Evolutionary conservation across 1,140 invertebrate genomes (phyloP).

Genomic region (Thaumatotibia leucotreta): DNA sequence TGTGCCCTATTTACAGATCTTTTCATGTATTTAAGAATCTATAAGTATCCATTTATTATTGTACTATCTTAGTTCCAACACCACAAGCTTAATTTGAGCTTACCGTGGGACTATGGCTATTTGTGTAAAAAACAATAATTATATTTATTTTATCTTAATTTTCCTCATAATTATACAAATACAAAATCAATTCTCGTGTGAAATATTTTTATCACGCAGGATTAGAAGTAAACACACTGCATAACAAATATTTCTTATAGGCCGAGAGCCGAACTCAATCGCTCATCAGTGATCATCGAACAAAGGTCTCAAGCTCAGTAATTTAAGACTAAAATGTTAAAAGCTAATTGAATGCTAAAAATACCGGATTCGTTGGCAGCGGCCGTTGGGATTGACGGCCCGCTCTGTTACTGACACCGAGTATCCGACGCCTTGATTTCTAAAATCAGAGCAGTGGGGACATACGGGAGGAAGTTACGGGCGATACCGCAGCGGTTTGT

Average conservation of each 20-base stretch:
- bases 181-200: not conserved
- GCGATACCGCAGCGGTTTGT: not conserved
- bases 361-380: conserved; percentile 17
- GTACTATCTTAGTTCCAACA: too few relatives aligned
- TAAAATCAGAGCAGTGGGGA: not conserved
- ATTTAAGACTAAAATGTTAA: conserved; percentile 41
- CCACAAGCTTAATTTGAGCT: too few relatives aligned
- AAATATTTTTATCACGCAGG: not conserved
- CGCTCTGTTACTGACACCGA: conserved; percentile 35
- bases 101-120: too few relatives aligned
- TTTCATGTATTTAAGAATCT: too few relatives aligned
- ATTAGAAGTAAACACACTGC: too few relatives aligned
- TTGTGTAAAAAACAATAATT: too few relatives aligned
- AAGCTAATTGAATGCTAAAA: conserved; percentile 44
- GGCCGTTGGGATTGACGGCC: conserved; percentile 29
- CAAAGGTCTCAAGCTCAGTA: conserved; percentile 12
- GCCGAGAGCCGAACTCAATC: not conserved
- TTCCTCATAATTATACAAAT: too few relatives aligned
- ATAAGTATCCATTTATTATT: too few relatives aligned
- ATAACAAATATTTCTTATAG: too few relatives aligned
- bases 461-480: not conserved
- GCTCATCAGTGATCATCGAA: not conserved
- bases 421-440: conserved; percentile 16
- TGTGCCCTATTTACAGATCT: too few relatives aligned
- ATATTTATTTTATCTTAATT: too few relatives aligned